Conservation (phyloP, 35 echinoderm and acorn worm genomes). For the Anneissia japonica region DNA sequence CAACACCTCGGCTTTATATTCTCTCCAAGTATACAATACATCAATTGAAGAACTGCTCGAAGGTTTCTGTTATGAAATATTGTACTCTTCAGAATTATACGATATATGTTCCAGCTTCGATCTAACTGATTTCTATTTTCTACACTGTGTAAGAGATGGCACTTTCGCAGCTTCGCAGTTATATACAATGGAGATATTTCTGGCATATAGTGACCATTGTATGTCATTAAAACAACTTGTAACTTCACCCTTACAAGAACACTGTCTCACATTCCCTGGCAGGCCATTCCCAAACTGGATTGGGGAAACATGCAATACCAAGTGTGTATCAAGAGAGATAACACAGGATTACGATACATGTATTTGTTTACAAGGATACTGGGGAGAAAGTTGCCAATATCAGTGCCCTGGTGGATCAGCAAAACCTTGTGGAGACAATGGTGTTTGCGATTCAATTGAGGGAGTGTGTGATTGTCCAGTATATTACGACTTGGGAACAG, state of each 20-base stretch:
- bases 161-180: conserved; percentile 1
- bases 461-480: conserved; percentile 63
- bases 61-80: conserved; percentile 13
- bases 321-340: conserved; percentile 36
- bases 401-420: conserved; percentile 63
- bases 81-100: conserved; percentile 11
- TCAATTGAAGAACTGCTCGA: not conserved
- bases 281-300: conserved; percentile 77
- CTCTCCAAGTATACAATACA: not conserved
- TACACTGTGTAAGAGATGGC: conserved; percentile 50
- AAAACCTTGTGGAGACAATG: conserved; percentile 52
- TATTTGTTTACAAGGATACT: conserved; percentile 58
- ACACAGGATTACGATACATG: conserved; percentile 13
- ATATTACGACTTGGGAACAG: conserved; percentile 14
- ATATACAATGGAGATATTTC: conserved; percentile 53
- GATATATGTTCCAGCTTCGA: conserved; percentile 2
- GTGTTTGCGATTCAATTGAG: conserved; percentile 30
- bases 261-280: conserved; percentile 42
- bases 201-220: conserved; percentile 68
- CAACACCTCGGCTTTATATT: not conserved
- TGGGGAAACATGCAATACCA: conserved; percentile 25
- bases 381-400: conserved; percentile 39
- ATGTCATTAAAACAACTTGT: not conserved
- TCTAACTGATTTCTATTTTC: conserved; percentile 45
- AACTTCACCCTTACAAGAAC: conserved; percentile 42